Base-by-base conservation (phyloP, 2,888 invertebrate genomes). In the Acanthoscelides obtectus region DNA sequence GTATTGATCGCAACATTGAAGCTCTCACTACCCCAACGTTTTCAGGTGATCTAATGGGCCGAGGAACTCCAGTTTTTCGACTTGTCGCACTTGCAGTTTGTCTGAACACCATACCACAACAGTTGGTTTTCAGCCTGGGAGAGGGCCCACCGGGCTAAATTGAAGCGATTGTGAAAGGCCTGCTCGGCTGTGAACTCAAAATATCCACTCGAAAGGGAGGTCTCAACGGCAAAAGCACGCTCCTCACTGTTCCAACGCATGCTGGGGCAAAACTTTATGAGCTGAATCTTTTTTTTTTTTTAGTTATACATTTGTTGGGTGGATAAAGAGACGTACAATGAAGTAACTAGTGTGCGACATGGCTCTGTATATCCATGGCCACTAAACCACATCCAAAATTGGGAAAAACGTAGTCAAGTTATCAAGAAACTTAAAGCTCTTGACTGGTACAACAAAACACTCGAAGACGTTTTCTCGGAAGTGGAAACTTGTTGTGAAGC, bases 321-420 rank as follows among this genome's bases (percentile, higher is more conserved):
- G 71, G 94, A 97, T 82, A 88, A 90, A 69, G 89, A 90, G 69
- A 96, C 96, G 0, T 93, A 93, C 78, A 90, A 91, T 72, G 90
- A 92, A 73, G 92, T 97, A 0, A 98, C 98, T 0, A 92, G 91
- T 73, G 89, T 90, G 0, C 89, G 98, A 5, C 94, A 96, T 84
- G 95, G 97, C 0, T 94, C 94, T 0, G 94, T 95, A 1, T 96
- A 95, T 86, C 95, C 97, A 0, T 99, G 97, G 94, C 99, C 99
- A 0, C 85, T 99, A 3, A 95, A 94, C 82, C 87, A 90, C 81
- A 86, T 96, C 63, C 90, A 97, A 81, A 96, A 95, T 0, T 90
- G 92, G 84, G 88, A 90, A 64, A 97, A 96, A 81, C 88, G 93
- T 66, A 87, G 88, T 77, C 87, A 90, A 75, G 89, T 95, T 0